A percentile compares a stretch with the other conserved stretches of the same genome.
phyloP scores from a whole-genome alignment of 2,113 vertebrate species.

The Salvelinus namaycush region DNA sequence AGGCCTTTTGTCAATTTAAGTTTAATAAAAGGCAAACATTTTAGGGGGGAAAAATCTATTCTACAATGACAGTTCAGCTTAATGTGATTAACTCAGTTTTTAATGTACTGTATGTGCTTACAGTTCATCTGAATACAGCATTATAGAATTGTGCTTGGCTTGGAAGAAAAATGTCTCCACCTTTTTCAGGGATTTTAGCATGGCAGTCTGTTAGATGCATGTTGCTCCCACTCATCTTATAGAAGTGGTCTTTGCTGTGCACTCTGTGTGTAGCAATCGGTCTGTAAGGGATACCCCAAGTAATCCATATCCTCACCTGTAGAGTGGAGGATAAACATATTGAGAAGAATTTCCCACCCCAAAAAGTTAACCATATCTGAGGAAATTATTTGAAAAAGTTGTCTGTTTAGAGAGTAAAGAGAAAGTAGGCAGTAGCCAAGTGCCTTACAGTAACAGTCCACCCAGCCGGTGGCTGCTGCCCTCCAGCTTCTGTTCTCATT shows the following conservation, averaged over 20 bases:
- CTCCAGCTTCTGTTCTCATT: slow-evolving; percentile 32
- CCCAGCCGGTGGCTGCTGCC: slow-evolving; percentile 31
- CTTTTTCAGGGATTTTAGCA: too few relatives aligned
- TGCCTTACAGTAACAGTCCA: slow-evolving; percentile 34
- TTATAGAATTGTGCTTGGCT: too few relatives aligned
- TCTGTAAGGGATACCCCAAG: slow-evolving; percentile 30
- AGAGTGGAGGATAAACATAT: slow-evolving; percentile 5
- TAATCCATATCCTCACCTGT: slow-evolving; percentile 45
- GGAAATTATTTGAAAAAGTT: too few relatives aligned
- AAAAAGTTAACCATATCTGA: neutral
- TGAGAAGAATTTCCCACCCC: neutral
- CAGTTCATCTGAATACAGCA: too few relatives aligned
- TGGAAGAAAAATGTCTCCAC: too few relatives aligned
- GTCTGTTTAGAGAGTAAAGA: too few relatives aligned
- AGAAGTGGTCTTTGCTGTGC: slow-evolving; percentile 12
- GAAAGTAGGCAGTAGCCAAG: neutral
- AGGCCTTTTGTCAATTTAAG: neutral
- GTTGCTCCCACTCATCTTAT: slow-evolving; percentile 3
- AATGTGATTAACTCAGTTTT: neutral
- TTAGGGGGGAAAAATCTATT: neutral
- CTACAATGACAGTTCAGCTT: neutral
- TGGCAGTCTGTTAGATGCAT: too few relatives aligned
- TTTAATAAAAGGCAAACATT: slow-evolving; percentile 1
- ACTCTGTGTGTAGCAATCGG: slow-evolving; percentile 28
- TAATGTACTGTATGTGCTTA: too few relatives aligned